Evolutionary conservation across 2,888 invertebrate species (phyloP), one percentile per base, ranked within the genome.

Genomic region (Caenorhabditis sulstoni): DNA sequence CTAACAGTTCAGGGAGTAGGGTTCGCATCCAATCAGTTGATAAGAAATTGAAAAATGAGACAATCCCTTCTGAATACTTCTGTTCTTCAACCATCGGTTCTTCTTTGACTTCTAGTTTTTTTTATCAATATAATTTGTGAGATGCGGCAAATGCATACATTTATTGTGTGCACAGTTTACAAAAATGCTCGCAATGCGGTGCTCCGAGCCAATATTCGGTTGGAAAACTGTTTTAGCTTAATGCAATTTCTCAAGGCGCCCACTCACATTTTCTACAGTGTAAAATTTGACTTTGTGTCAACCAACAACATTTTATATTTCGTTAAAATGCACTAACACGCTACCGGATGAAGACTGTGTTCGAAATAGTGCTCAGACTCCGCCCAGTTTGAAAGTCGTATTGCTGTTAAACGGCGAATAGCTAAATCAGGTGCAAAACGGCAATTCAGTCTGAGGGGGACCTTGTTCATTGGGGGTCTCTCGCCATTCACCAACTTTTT

Each of bases 401-500:
- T 61, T 70, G 61, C 37, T 62, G 52, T 16, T 11, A 47, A 7
- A 57, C 39, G 47, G 62, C 57, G 55, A 55, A 64, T 73, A 73
- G 73, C 29, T 64, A 73, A 73, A 73, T 73, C 64, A 73, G 64
- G 57, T 61, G 45, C 29, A 29, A 29, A 35, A 7, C 44, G 37
- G 41, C 57, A 47, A 64, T 64, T 64, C 49, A 73, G 50, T 20
- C 23, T 7, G 29, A 29, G 7, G 7, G 22, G 18, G 39, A 18
- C 41, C 29, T 44, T 29, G 14, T 9, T 37, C 59, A 59, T 66
- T 59, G 45, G 52, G 52, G 65, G 65, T 66, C 45, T 47, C 23
- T 35, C 57, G 64, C 47, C 73, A 73, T 73, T 73, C 73, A 73
- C 73, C 73, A 73, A 73, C 73, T 73, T 73, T 71, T 29, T 73